Evolutionary conservation across 2,797 vertebrate species (phyloP).

Genomic region (Atherinosoma microstoma): DNA sequence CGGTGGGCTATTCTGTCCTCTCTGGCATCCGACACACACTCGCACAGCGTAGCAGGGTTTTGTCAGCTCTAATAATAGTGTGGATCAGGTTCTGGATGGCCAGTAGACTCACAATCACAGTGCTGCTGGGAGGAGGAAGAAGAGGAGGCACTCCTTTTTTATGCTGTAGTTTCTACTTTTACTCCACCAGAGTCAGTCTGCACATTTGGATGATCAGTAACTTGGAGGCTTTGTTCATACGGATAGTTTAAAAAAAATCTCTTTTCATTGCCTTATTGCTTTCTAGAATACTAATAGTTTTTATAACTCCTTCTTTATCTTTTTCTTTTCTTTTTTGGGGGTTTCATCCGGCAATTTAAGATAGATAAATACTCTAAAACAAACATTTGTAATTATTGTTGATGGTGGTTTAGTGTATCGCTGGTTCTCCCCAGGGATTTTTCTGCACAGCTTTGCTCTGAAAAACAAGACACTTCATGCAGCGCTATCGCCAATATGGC

Average conservation of each 20-base stretch:
- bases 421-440: not conserved
- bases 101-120: slow-evolving; percentile 21
- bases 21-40: slow-evolving; percentile 43
- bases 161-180: not conserved
- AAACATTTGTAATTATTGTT: not conserved
- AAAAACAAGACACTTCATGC: slow-evolving; percentile 47
- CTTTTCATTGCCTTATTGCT: fast-evolving
- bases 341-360: not conserved
- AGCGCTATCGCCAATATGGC: slow-evolving; percentile 47
- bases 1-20: slow-evolving; percentile 46
- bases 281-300: not conserved
- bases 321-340: not conserved
- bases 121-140: slow-evolving; percentile 29
- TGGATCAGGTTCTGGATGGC: slow-evolving; percentile 59
- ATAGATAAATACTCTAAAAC: not conserved
- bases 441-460: not conserved
- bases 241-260: too few species aligned
- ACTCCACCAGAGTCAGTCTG: not conserved
- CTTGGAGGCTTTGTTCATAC: not conserved
- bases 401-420: not conserved
- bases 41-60: slow-evolving; percentile 10
- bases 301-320: too few species aligned
- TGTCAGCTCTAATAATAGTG: slow-evolving; percentile 80
- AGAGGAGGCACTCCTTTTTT: slow-evolving; percentile 31
- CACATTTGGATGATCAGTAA: not conserved